Base-by-base conservation (phyloP, 2,797 vertebrate species). In the Microctenopoma steveboyesi region DNA sequence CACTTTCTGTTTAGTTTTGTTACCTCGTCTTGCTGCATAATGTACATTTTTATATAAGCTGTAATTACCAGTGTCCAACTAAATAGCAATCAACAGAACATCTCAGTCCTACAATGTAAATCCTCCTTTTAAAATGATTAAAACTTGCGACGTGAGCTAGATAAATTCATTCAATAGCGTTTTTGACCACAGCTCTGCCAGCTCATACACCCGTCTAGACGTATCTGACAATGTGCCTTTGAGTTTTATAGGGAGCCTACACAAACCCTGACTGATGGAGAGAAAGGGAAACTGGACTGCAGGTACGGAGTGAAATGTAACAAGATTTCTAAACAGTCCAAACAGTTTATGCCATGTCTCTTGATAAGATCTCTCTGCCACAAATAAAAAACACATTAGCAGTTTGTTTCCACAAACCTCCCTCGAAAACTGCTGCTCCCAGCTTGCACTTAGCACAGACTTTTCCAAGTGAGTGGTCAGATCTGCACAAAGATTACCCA, bases 381-480 rank as follows among this genome's bases (percentile, higher is more conserved):
- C 89, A 92, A 92, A 91, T 84, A 91, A 88, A 91, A 92, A 92
- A 84, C 84, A 90, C 89, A 91, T 91, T 91, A 91, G 88, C 80
- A 90, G 90, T 86, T 89, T 88, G 89, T 86, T 90, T 90, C 88
- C 84, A 87, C 75, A 82, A 83, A 78, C 85, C 76, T 83, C 64
- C 80, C 64, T 63, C 25, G 5, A 69, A 22, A 82, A 76, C 68
- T 67, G 73, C 64, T 59, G 57, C 82, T 87, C 87, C 83, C 84
- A 50, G 70, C 72, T 71, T 74, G 79, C 88, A 91, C 86, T 90
- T 85, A 86, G 84, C 71, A 7, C 43, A 13, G 60, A 80, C 74
- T 86, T 86, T 83, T 85, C 72, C 75, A 65, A 67, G 56, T 78
- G 51, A 82, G 76, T 69, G 72, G 69, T 58, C 87, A 86, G 91